Evolutionary conservation across 2,113 vertebrate species (phyloP), one percentile per base, ranked within the genome.

Genomic region (Hylia prasina): DNA sequence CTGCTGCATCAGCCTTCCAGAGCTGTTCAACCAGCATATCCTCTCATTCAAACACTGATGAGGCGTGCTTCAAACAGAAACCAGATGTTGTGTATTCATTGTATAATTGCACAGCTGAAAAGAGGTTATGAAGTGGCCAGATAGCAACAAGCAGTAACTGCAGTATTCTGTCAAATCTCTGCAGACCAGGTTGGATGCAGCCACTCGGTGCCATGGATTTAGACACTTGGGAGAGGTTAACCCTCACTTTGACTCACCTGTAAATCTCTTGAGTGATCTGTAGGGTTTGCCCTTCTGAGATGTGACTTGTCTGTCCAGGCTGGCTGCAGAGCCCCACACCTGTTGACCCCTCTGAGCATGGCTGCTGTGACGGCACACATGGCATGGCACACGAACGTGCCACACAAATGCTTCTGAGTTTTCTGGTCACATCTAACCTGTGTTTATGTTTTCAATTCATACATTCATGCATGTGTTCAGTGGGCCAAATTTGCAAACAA

Each of bases 341-440:
- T 83, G 17, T 21, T 44, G 37, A 24, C 37, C 13, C 10, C 45
- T 14, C 50, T 61, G 92, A 21, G n/a, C 45, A 28, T 0, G 0
- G 45, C 39, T 66, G 89, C 44, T 44, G 13, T 7, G 27, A 42
- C 0, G 1, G 69, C 73, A 25, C 15, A 0, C 4, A 1, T 2
- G 18, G 37, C 25, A 6, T 1, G 35, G 68, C 71, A 51, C 1
- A 1, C 2, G 42, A 18, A 61, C 1, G 0, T 35, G 53, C 69
- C 77, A 47, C 77, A 15, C 50, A 35, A 65, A 31, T 12, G 23
- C 63, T 21, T 64, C 30, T 11, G 0, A 20, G 24, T 4, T 28
- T 45, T 61, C 70, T 73, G 73, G 20, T 27, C 83, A 27, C 48
- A 37, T 30, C 44, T 48, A 30, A 80, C 60, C 31, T 40, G 2